phyloP scores from a whole-genome alignment of 2,113 vertebrate genomes.

The Ceratotherium simum region DNA sequence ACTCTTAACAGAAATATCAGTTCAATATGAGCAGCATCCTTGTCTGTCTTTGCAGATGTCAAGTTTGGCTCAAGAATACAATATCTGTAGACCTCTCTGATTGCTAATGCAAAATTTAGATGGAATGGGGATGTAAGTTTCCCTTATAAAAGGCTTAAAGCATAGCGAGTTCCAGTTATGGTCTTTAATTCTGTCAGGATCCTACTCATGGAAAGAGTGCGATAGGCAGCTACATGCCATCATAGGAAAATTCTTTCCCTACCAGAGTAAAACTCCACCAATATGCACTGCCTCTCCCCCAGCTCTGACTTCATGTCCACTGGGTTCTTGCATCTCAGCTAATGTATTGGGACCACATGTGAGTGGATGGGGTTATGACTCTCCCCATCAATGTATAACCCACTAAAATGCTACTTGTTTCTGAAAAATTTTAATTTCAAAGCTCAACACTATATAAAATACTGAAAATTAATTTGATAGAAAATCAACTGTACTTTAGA shows the following conservation, averaged over 20 bases:
- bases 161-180: background rate
- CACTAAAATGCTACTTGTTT: background rate
- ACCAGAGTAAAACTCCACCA: background rate
- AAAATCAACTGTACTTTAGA: constrained; percentile 5
- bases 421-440: background rate
- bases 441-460: background rate
- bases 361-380: background rate
- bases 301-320: background rate
- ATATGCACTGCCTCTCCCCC: background rate
- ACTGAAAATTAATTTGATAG: background rate
- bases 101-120: background rate
- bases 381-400: background rate
- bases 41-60: background rate
- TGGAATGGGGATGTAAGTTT: background rate
- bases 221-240: background rate
- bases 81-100: background rate
- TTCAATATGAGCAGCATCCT: background rate
- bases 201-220: background rate
- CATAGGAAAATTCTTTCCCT: background rate
- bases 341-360: background rate
- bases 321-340: background rate
- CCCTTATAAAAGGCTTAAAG: background rate
- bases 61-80: background rate
- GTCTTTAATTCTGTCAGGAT: background rate
- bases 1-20: background rate